These are phyloP conservation scores for Lithophane ornitopus DNA, from an alignment of 2,888 invertebrate species.

Conservation along the genomic window DNA sequence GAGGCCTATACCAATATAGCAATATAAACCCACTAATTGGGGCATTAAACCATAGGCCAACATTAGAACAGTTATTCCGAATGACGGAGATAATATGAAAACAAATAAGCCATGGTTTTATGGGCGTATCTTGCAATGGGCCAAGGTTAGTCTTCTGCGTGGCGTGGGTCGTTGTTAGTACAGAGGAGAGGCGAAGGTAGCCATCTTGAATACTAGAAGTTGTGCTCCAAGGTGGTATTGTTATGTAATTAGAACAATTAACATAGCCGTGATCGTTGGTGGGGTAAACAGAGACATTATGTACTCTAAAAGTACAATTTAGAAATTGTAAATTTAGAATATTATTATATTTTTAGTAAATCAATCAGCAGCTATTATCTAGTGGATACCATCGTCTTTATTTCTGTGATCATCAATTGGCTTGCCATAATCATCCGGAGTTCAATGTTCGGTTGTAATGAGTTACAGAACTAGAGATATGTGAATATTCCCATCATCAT, in stretches of 20 bases:
- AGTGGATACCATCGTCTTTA: not conserved
- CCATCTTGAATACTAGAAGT: constrained; percentile 26
- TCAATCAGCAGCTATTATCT: not conserved
- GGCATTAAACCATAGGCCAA: constrained; percentile 52
- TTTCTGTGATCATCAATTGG: not conserved
- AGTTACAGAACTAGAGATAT: not conserved
- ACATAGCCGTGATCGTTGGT: constrained; percentile 7
- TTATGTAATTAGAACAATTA: constrained; percentile 47
- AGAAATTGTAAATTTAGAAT: not conserved
- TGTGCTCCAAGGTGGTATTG: constrained; percentile 36
- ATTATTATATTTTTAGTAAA: no score
- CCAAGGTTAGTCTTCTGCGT: constrained; percentile 61
- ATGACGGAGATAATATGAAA: constrained; percentile 59
- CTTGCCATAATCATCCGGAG: not conserved
- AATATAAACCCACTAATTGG: constrained; percentile 49
- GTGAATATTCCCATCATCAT: not conserved
- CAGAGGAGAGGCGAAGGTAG: constrained; percentile 26
- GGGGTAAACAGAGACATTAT: constrained; percentile 2
- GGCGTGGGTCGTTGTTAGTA: constrained; percentile 35
- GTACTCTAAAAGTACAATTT: not conserved
- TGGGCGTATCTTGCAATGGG: constrained; percentile 51
- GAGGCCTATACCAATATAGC: constrained; percentile 30
- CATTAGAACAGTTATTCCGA: constrained; percentile 57
- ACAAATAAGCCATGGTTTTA: constrained; percentile 61
- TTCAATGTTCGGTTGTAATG: not conserved